Percentiles rank a stretch among this genome's conserved stretches.
Evolutionary conservation across 2,113 vertebrate genomes (phyloP).

Genomic region (Riparia riparia): DNA sequence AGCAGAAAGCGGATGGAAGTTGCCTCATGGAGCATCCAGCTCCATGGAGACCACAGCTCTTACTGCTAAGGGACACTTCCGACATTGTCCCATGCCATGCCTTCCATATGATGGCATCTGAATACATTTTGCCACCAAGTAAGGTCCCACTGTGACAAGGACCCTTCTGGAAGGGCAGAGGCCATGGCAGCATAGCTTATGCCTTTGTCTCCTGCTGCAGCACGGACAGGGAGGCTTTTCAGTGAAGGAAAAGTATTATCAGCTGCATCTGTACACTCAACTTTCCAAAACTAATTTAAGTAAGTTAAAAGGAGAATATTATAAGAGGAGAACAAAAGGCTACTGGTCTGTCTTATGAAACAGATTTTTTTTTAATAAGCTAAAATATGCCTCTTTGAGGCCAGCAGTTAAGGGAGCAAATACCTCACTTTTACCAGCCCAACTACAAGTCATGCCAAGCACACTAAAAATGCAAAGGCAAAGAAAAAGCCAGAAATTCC

Average conservation of each 20-base stretch:
- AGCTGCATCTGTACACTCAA: not conserved
- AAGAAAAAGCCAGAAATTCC: not conserved
- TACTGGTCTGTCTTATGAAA: not conserved
- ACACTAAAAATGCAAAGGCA: not conserved
- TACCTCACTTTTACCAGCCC: not conserved
- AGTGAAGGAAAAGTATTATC: not conserved
- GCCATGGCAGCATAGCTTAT: accelerated
- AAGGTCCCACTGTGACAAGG: not conserved
- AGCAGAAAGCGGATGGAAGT: not conserved
- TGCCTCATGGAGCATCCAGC: not conserved
- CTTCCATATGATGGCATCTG: not conserved
- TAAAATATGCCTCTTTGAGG: not conserved
- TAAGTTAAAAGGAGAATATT: not conserved
- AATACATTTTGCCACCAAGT: not conserved
- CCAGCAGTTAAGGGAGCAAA: not conserved
- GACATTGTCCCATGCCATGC: not conserved
- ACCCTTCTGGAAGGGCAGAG: not conserved
- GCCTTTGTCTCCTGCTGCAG: not conserved
- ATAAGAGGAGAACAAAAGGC: not conserved
- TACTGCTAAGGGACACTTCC: not conserved
- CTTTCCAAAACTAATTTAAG: not conserved
- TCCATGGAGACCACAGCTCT: not conserved
- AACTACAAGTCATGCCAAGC: not conserved
- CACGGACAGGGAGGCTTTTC: not conserved
- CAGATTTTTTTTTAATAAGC: not conserved